Percentiles rank a stretch among this genome's conserved stretches.
Evolutionary conservation across 2,797 vertebrate genomes (phyloP).

Genomic region (Mus minutoides): DNA sequence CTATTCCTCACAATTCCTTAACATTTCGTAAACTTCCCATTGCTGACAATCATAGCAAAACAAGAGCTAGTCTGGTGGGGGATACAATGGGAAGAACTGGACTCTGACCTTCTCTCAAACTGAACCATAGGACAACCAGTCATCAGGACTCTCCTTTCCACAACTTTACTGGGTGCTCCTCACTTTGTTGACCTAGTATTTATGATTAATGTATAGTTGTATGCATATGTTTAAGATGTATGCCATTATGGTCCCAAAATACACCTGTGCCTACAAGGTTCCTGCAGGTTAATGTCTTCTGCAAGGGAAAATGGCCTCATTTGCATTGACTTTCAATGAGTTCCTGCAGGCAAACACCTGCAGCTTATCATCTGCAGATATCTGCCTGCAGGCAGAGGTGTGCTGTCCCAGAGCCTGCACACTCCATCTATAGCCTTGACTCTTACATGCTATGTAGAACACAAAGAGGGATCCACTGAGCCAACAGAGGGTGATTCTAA

Average conservation of each 20-base stretch:
- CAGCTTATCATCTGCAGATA: slow-evolving; percentile 75
- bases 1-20: neutral
- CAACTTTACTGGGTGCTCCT: neutral
- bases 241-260: slow-evolving; percentile 68
- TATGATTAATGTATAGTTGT: slow-evolving; percentile 62
- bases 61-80: neutral
- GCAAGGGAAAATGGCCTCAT: slow-evolving; percentile 73
- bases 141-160: neutral
- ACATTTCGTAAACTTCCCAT: neutral
- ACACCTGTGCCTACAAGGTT: slow-evolving; percentile 78
- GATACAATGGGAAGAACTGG: too few relatives aligned
- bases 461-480: neutral
- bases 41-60: neutral
- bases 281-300: slow-evolving; percentile 79
- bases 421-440: neutral
- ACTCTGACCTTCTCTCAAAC: neutral
- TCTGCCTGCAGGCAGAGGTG: slow-evolving; percentile 66
- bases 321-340: slow-evolving; percentile 79
- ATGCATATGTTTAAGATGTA: slow-evolving; percentile 68
- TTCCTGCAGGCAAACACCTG: slow-evolving; percentile 81
- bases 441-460: neutral
- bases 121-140: neutral
- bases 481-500: neutral
- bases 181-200: slow-evolving; percentile 71
- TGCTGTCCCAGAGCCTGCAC: slow-evolving; percentile 10